Evolutionary conservation across 2,888 invertebrate species (phyloP).

Genomic region (Brachypterus glaber): DNA sequence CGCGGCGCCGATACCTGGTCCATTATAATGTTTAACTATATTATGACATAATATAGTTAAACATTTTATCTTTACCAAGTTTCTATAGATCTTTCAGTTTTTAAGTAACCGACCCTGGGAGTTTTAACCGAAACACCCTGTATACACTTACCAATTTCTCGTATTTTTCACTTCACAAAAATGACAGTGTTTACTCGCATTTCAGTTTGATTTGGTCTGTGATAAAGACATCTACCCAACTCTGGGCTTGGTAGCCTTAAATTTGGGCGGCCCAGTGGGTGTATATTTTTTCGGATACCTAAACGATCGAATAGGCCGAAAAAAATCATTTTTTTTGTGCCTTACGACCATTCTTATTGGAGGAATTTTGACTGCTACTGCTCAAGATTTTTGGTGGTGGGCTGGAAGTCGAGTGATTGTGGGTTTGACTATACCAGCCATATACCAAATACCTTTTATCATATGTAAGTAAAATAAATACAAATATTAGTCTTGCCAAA

Average conservation of each 20-base stretch:
- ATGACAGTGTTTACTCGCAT: slow-evolving; percentile 3
- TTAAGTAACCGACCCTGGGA: too few relatives aligned
- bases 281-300: slow-evolving; percentile 79
- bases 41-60: too few relatives aligned
- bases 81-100: too few relatives aligned
- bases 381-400: slow-evolving; percentile 76
- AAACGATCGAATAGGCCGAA: slow-evolving; percentile 79
- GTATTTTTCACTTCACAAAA: too few relatives aligned
- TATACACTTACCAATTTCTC: too few relatives aligned
- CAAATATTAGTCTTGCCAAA: slow-evolving; percentile 4
- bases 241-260: slow-evolving; percentile 74
- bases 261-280: slow-evolving; percentile 81
- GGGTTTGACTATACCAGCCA: slow-evolving; percentile 85
- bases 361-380: slow-evolving; percentile 69
- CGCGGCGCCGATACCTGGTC: too few relatives aligned
- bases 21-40: too few relatives aligned
- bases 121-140: too few relatives aligned
- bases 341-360: slow-evolving; percentile 71
- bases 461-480: slow-evolving; percentile 84
- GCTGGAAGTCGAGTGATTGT: slow-evolving; percentile 69
- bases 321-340: slow-evolving; percentile 78
- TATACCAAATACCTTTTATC: slow-evolving; percentile 91
- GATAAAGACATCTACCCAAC: slow-evolving; percentile 80
- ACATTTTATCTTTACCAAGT: too few relatives aligned
- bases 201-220: slow-evolving; percentile 81